Base-by-base conservation (phyloP, 1,140 invertebrate species). In the Drosophila kepulauana region DNA sequence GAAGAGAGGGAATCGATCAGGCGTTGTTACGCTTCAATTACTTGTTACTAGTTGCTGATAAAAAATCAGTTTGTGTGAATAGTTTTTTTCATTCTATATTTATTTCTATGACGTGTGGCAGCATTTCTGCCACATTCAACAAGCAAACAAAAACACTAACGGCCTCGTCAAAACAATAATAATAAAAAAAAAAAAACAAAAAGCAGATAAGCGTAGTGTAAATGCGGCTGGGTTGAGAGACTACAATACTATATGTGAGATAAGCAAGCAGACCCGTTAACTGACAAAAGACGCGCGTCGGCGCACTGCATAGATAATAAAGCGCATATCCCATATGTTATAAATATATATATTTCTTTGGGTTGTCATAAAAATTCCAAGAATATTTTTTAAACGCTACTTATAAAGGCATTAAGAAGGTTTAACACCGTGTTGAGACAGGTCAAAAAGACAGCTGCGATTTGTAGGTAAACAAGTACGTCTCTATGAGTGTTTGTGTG, bases 1-100 rank as follows among this genome's bases (percentile, higher is more conserved):
- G 48, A 30, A 25, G 1, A 38, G 20, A 38, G 2, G 10, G 35
- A 38, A 38, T 15, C 38, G 7, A 35, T 5, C 3, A 20, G n/a
- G 10, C 15, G 15, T 59, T 45, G 28, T 57, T 51, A 57, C 16
- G 45, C 46, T n/a, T 58, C 28, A 63, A 58, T 41, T 58, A 56
- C 43, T 73, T 79, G 74, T 79, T 79, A 64, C 74, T 63, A 73
- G 73, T 63, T 72, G 48, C 74, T 79, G 74, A 77, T 77, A 79
- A 61, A 59, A 69, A 76, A 70, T 70, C 52, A 43, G 70, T 68
- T 64, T 68, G 38, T 16, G 10, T 38, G 28, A n/a, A 54, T 64
- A 51, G 15, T 65, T 66, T 49, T n/a, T 10, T 38, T 25, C 20
- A 4, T 16, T 33, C 16, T 35, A 58, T 38, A 7, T 43, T 11